Conservation (phyloP, 2,113 vertebrate genomes). For the Callaeas wilsoni region DNA sequence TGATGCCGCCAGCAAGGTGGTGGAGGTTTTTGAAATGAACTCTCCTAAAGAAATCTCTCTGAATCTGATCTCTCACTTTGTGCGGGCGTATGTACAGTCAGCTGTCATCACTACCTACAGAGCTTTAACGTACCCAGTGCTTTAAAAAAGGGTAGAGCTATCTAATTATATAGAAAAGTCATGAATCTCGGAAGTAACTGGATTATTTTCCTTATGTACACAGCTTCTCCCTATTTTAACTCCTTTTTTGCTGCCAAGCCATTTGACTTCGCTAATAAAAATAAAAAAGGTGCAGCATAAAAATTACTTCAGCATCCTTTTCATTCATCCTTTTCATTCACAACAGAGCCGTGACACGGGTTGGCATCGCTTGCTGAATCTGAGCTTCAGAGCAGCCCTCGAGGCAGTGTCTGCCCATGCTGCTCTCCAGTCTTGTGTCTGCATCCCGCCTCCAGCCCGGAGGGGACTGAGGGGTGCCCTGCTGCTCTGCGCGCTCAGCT, state of each 20-base stretch:
- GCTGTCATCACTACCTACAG: conserved; percentile 18
- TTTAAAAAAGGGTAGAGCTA: background rate
- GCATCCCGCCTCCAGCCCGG: background rate
- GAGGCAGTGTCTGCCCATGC: background rate
- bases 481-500: fast-evolving
- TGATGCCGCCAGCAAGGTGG: background rate
- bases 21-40: background rate
- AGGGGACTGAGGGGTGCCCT: fast-evolving
- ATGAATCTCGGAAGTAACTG: background rate
- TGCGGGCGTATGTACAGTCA: background rate
- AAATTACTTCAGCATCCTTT: background rate
- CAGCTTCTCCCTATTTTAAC: background rate
- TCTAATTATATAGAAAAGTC: background rate
- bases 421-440: background rate
- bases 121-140: background rate
- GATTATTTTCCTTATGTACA: background rate
- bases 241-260: background rate
- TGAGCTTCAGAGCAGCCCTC: background rate
- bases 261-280: background rate
- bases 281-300: background rate
- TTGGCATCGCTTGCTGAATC: background rate
- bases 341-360: fast-evolving
- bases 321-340: background rate
- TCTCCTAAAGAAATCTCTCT: background rate
- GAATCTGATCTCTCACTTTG: background rate